These are phyloP conservation scores for Halictus quadricinctus DNA, from an alignment of 2,888 invertebrate genomes.

Conservation along the genomic window DNA sequence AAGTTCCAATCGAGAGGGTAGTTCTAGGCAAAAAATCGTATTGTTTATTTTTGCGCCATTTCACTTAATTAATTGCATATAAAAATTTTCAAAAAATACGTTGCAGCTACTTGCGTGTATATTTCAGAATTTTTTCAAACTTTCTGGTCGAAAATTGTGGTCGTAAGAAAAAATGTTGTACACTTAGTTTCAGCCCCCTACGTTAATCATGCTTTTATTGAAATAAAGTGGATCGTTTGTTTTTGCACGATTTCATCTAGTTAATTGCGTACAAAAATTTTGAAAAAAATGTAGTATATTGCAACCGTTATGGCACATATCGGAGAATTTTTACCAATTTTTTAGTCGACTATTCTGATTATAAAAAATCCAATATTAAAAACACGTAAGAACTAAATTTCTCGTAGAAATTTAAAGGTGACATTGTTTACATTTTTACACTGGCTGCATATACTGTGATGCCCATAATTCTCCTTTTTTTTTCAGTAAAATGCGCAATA, in stretches of 20 bases:
- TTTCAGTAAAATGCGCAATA: not conserved
- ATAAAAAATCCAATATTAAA: not conserved
- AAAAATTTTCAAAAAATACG: not conserved
- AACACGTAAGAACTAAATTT: not conserved
- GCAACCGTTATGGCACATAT: too few species aligned
- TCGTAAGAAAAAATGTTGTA: too few species aligned
- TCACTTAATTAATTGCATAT: too few species aligned
- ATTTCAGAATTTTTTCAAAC: not conserved
- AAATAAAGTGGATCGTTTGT: not conserved
- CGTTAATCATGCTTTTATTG: not conserved
- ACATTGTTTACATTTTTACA: not conserved
- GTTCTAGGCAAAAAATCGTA: not conserved
- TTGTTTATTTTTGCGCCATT: not conserved
- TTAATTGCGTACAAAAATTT: too few species aligned
- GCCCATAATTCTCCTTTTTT: not conserved
- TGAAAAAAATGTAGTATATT: too few species aligned
- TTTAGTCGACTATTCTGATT: too few species aligned
- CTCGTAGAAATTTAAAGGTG: not conserved
- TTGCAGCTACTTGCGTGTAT: too few species aligned
- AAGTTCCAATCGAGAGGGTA: not conserved
- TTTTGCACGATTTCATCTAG: not conserved
- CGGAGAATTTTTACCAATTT: too few species aligned
- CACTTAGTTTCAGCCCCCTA: too few species aligned
- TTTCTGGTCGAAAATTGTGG: not conserved
- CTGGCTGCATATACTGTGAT: too few species aligned